Evolutionary conservation across 2,113 vertebrate species (phyloP).

Genomic region (Pteropus alecto): DNA sequence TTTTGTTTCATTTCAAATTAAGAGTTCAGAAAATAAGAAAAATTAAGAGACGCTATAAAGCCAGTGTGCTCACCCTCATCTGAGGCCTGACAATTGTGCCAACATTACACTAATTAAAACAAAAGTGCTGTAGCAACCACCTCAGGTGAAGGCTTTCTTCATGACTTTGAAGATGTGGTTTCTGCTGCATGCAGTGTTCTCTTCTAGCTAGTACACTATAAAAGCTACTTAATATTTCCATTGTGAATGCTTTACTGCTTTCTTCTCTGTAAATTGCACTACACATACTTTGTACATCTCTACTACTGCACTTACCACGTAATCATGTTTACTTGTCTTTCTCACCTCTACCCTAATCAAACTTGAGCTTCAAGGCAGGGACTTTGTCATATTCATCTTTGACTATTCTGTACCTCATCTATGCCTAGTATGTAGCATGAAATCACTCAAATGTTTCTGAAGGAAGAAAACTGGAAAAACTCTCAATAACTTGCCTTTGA

Average conservation of each 20-base stretch:
- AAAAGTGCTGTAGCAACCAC: neutral
- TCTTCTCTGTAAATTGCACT: neutral
- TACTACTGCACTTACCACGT: neutral
- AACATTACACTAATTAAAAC: neutral
- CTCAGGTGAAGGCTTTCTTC: neutral
- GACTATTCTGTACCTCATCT: neutral
- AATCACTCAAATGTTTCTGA: neutral
- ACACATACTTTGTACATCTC: neutral
- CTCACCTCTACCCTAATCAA: neutral
- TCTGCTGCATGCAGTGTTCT: neutral
- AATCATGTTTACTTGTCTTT: neutral
- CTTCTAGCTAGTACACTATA: neutral
- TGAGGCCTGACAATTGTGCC: neutral
- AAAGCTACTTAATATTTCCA: neutral
- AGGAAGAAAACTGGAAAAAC: neutral
- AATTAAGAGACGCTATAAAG: neutral
- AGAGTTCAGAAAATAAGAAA: slow-evolving; percentile 6
- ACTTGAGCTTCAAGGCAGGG: neutral
- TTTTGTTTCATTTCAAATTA: slow-evolving; percentile 34
- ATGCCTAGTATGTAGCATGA: neutral
- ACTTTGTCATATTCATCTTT: neutral
- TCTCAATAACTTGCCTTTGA: slow-evolving; percentile 1
- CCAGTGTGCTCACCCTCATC: neutral
- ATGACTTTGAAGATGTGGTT: neutral
- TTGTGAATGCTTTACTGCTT: neutral